Evolutionary conservation across 1,140 invertebrate genomes (phyloP), one percentile per base, ranked within the genome.

Genomic region (Musca vetustissima): DNA sequence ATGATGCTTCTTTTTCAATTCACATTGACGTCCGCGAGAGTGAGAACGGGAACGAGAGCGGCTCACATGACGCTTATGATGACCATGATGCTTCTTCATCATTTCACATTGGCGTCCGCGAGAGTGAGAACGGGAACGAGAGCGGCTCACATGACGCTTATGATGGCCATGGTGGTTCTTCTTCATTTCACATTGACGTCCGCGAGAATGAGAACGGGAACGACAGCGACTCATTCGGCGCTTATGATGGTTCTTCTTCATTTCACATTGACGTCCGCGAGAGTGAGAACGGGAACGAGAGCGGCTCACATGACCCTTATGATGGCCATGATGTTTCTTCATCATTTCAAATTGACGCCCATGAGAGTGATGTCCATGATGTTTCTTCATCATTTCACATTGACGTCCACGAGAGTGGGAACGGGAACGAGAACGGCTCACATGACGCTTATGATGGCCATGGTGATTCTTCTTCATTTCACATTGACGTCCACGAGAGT

Each of bases 251-350:
- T 25, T 43, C 25, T 22, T 25, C 11, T 57, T 17, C n/a, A 53
- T 4, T 19, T 65, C 11, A 47, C 14, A 21, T 48, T 64, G 55
- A 8, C 53, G 53, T 9, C 21, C 53, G 19, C 53, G 66, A 2
- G 71, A 70, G 32, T 67, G 47, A 47, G 66, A 7, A 11, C 28
- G 64, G 1, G 64, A 71, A 11, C 43, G 74, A 28, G 68, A 65
- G 52, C 11, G 28, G 21, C 49, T 8, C 47, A 28, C n/a, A 52
- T 32, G 47, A 9, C 65, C 13, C 25, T 59, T 59, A 17, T 32
- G 25, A 6, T 57, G 53, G n/a, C 24, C 11, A 25, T 57, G 22
- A 28, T 4, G 55, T n/a, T 59, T 15, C n/a, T 59, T 59, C 15
- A 59, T 6, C 48, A 25, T 13, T 48, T 28, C 28, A 0, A 36